Evolutionary conservation across 2,797 vertebrate species (phyloP).

Genomic region (Masticophis lateralis): DNA sequence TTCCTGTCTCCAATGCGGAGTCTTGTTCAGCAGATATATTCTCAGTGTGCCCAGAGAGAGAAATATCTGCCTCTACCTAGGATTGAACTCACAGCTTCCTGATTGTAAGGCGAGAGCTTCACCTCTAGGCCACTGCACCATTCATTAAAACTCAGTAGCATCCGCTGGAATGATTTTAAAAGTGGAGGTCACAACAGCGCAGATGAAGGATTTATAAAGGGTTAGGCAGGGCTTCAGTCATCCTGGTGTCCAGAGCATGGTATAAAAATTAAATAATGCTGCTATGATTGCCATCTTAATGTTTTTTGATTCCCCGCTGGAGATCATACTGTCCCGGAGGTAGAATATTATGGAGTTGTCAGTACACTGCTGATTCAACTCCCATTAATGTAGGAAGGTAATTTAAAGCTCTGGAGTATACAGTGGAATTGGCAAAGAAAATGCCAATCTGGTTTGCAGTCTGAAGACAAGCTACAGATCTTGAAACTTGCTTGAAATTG

Average conservation of each 20-base stretch:
- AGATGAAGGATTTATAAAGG: not conserved
- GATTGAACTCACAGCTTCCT: too few relatives aligned
- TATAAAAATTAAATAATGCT: not conserved
- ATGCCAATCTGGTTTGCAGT: not conserved
- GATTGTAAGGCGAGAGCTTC: too few relatives aligned
- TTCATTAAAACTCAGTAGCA: not conserved
- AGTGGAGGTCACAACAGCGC: not conserved
- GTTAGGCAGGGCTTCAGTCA: not conserved
- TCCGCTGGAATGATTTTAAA: not conserved
- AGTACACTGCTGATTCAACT: not conserved
- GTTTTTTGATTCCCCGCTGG: not conserved
- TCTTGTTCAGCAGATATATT: too few relatives aligned
- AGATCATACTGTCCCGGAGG: not conserved
- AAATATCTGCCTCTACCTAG: too few relatives aligned
- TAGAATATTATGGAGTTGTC: not conserved
- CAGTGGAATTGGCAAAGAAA: not conserved
- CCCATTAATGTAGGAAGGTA: not conserved
- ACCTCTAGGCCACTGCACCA: too few relatives aligned
- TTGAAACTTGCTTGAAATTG: not conserved
- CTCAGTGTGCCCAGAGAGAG: too few relatives aligned
- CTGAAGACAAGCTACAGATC: not conserved
- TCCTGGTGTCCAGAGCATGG: not conserved
- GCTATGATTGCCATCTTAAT: not conserved
- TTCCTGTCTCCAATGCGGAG: too few relatives aligned
- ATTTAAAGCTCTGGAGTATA: not conserved